Percentiles rank a stretch among this genome's conserved stretches.
These are phyloP conservation scores for Pseudochromis fuscus DNA, from an alignment of 2,797 vertebrate genomes.

Conservation along the genomic window DNA sequence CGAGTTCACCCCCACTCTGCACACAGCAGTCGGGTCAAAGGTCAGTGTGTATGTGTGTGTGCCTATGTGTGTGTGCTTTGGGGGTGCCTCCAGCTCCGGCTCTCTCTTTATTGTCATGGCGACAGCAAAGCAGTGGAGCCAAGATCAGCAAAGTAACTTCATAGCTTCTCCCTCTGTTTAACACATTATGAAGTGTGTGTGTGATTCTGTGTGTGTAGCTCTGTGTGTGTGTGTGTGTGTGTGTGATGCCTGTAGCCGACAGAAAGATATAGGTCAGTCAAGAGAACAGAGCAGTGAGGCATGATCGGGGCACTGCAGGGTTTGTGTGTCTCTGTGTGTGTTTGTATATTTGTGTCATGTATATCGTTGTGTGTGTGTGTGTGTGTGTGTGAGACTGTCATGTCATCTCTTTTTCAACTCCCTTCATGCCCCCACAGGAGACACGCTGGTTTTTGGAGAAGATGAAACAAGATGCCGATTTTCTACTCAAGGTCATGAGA, in stretches of 20 bases:
- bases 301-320: slow-evolving; percentile 16
- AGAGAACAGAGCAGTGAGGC: slow-evolving; percentile 54
- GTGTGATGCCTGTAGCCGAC: slow-evolving; percentile 41
- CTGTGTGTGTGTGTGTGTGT: slow-evolving; percentile 20
- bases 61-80: slow-evolving; percentile 45
- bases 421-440: slow-evolving; percentile 34
- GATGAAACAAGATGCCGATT: slow-evolving; percentile 37
- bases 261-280: slow-evolving; percentile 76
- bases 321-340: slow-evolving; percentile 46
- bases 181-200: slow-evolving; percentile 60
- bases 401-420: slow-evolving; percentile 45
- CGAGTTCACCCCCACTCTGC: slow-evolving; percentile 49
- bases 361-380: slow-evolving; percentile 9
- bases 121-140: slow-evolving; percentile 71
- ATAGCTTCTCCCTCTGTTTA: slow-evolving; percentile 62
- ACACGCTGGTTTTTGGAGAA: slow-evolving; percentile 28
- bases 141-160: slow-evolving; percentile 70
- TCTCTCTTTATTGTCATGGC: slow-evolving; percentile 75
- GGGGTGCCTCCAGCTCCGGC: slow-evolving; percentile 44
- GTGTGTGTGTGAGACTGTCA: slow-evolving; percentile 39
- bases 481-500: slow-evolving; percentile 45
- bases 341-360: neutral
- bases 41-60: slow-evolving; percentile 49
- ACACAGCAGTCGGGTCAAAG: slow-evolving; percentile 68
- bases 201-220: slow-evolving; percentile 16